Percentiles rank a stretch among this genome's conserved stretches.
phyloP scores from a whole-genome alignment of 1,140 invertebrate species.

The Medauroidea extradentata region DNA sequence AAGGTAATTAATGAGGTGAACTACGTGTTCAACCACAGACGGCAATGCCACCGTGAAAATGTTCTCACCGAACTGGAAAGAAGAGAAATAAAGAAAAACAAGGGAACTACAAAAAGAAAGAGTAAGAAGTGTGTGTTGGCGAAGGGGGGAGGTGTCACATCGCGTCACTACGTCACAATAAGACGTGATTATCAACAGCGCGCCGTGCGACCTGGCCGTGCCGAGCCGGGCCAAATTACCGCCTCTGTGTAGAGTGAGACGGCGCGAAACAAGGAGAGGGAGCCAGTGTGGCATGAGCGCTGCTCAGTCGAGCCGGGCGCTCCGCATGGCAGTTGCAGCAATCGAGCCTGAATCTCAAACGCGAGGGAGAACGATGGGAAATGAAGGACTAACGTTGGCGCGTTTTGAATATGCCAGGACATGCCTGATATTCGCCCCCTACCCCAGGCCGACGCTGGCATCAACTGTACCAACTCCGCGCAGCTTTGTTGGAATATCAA shows the following conservation, averaged over 20 bases:
- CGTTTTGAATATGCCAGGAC: slow-evolving; percentile 19
- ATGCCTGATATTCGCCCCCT: slow-evolving; percentile 7
- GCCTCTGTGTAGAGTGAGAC: not conserved
- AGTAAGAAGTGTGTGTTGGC: too few relatives aligned
- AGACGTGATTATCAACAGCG: slow-evolving; percentile 19
- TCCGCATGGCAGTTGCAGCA: not conserved
- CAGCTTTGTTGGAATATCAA: slow-evolving; percentile 9
- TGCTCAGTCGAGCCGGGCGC: not conserved
- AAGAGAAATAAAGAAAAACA: too few relatives aligned
- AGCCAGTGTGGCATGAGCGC: not conserved
- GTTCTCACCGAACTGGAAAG: too few relatives aligned
- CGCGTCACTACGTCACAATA: slow-evolving; percentile 18
- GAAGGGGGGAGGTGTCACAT: slow-evolving; percentile 12
- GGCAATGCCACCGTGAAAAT: too few relatives aligned
- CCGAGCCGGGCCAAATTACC: slow-evolving; percentile 1
- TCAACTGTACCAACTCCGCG: not conserved
- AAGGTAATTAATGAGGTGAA: too few relatives aligned
- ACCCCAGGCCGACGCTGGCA: not conserved
- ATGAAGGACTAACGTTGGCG: slow-evolving; percentile 16
- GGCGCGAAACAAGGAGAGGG: not conserved
- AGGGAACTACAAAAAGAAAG: too few relatives aligned
- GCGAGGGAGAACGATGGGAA: slow-evolving; percentile 1
- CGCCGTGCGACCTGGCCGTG: not conserved
- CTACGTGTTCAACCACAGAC: too few relatives aligned
- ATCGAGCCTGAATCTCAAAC: slow-evolving; percentile 4